Evolutionary conservation across 2,797 vertebrate species (phyloP).

Genomic region (Lates japonicus): DNA sequence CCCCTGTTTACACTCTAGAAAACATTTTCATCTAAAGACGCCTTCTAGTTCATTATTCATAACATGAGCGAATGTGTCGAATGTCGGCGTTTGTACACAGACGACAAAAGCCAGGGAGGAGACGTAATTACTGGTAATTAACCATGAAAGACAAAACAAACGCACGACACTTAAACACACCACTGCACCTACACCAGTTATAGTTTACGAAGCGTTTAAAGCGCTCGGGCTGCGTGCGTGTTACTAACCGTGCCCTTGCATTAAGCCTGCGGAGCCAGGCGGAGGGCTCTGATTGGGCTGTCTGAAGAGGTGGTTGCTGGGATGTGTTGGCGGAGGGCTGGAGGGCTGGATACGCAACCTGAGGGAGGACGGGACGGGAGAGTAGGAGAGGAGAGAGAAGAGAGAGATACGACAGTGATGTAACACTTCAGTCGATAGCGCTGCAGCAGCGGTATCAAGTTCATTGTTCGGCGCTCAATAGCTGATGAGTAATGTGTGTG

Average conservation of each 20-base stretch:
- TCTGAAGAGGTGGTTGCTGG: slow-evolving; percentile 98
- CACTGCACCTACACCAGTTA: slow-evolving; percentile 16
- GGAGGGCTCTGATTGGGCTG: slow-evolving; percentile 95
- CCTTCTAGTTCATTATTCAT: slow-evolving; percentile 11
- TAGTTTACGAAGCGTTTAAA: slow-evolving; percentile 6
- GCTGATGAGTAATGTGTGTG: slow-evolving; percentile 56
- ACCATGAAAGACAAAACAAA: not conserved
- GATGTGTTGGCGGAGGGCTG: slow-evolving; percentile 97
- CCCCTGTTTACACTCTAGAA: not conserved
- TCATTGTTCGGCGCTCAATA: slow-evolving; percentile 57
- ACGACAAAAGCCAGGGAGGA: slow-evolving; percentile 7
- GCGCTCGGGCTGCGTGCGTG: not conserved
- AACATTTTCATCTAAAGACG: slow-evolving; percentile 1
- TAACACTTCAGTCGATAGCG: slow-evolving; percentile 70
- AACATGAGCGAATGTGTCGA: not conserved
- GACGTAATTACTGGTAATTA: not conserved
- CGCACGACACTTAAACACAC: not conserved
- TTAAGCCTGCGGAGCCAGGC: slow-evolving; percentile 89
- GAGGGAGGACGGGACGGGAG: slow-evolving; percentile 55
- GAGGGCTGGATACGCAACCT: slow-evolving; percentile 98
- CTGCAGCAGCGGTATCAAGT: slow-evolving; percentile 59
- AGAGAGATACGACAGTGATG: slow-evolving; percentile 65
- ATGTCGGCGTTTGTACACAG: slow-evolving; percentile 1
- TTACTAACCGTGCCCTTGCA: slow-evolving; percentile 93
- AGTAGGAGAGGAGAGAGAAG: slow-evolving; percentile 67